phyloP scores from a whole-genome alignment of 2,888 invertebrate species.

The Cotesia congregata region DNA sequence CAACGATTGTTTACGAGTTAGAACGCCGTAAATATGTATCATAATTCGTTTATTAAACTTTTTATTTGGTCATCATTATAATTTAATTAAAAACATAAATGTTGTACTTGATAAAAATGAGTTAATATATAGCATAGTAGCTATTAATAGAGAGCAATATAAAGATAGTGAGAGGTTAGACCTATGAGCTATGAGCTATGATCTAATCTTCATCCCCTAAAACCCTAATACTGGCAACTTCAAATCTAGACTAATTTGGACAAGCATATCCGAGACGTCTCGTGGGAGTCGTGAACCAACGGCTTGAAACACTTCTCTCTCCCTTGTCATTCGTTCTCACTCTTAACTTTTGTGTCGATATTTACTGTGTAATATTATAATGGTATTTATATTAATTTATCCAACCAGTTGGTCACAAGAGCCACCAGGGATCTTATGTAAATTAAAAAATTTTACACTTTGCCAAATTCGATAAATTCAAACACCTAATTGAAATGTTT shows the following conservation, averaged over 20 bases:
- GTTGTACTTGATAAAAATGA: slow-evolving; percentile 16
- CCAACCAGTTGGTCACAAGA: slow-evolving; percentile 46
- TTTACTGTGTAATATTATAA: slow-evolving; percentile 54
- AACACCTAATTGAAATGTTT: background rate
- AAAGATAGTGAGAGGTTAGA: background rate
- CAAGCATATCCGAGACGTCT: slow-evolving; percentile 58
- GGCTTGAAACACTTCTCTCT: slow-evolving; percentile 46
- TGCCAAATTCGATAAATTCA: slow-evolving; percentile 6
- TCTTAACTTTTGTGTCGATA: slow-evolving; percentile 47
- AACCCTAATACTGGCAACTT: slow-evolving; percentile 42
- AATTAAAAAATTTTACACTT: slow-evolving; percentile 54
- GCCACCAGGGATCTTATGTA: slow-evolving; percentile 61
- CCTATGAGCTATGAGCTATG: background rate
- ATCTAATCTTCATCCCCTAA: slow-evolving; percentile 4
- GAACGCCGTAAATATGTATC: background rate
- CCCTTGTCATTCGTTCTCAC: background rate
- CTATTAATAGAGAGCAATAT: background rate
- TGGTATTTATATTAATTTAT: slow-evolving; percentile 56
- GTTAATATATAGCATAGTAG: slow-evolving; percentile 30
- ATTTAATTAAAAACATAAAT: slow-evolving; percentile 11
- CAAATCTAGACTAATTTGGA: slow-evolving; percentile 66
- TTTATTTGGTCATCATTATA: slow-evolving; percentile 15
- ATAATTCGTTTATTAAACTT: slow-evolving; percentile 21
- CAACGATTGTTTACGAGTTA: slow-evolving; percentile 46
- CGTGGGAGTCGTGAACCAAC: slow-evolving; percentile 62